Evolutionary conservation across 2,888 invertebrate genomes (phyloP), one percentile per base, ranked within the genome.

Genomic region (Piscicola geometra): DNA sequence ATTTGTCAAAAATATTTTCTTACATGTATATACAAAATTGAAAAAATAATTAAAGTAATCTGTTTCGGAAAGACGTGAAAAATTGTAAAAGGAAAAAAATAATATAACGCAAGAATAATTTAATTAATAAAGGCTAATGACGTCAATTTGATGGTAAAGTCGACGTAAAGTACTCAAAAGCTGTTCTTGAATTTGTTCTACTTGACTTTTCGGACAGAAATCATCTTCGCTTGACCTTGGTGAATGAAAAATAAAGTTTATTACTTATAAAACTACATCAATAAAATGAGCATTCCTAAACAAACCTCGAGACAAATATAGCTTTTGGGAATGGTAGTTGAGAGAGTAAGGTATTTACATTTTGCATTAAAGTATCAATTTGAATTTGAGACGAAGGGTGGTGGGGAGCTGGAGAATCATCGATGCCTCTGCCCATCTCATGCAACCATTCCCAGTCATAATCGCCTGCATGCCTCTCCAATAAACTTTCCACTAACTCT

Each of bases 361-460:
- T 82, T 21, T 87, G 86, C 78, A 92, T 87, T 84, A 91, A 86
- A n/a, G 78, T 76, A 28, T 87, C 86, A 71, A 94, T 89, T 84
- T 93, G 90, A 67, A 89, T 88, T 21, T 88, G 86, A 0, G 89
- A 88, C 78, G 92, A 91, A 32, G 92, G 89, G 83, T 95, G 93
- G 85, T 93, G 90, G 0, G 95, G 94, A 75, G 94, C 85, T 32
- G 92, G 93, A 25, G 82, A 82, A 5, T 90, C 90, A 81, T 92
- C 91, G 78, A 91, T 90, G 0, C 94, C 94, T 83, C 92, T 93
- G 1, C 94, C 94, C 50, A 92, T 92, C 81, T 93, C 91, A 82
- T 91, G 92, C 12, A 94, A 88, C 77, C 92, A 86, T 83, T 89
- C 88, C 91, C 92, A 93, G 83, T 93, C 86, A 0, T 71, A 86